phyloP scores from a whole-genome alignment of 1,140 invertebrate genomes.

The Cotesia glomerata region DNA sequence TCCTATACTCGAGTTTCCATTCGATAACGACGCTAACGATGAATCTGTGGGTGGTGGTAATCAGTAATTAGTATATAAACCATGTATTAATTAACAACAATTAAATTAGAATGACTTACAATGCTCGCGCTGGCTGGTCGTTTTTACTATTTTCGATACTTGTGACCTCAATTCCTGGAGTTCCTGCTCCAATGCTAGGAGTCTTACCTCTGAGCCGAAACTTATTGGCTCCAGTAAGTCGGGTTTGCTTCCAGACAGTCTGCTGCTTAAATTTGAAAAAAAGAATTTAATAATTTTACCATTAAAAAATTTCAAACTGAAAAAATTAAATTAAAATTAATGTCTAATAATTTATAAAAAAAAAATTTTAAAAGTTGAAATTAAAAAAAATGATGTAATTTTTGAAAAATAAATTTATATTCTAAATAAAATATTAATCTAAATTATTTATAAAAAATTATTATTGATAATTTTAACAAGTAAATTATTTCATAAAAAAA shows the following conservation, averaged over 20 bases:
- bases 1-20: constrained; percentile 37
- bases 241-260: constrained; percentile 55
- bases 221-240: constrained; percentile 60
- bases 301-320: constrained; percentile 18
- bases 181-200: constrained; percentile 59
- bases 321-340: constrained; percentile 2
- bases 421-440: too few relatives aligned
- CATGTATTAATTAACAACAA: not conserved
- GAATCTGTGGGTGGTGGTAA: constrained; percentile 30
- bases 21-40: constrained; percentile 44
- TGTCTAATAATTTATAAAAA: not conserved
- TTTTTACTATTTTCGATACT: constrained; percentile 59
- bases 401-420: too few relatives aligned
- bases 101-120: constrained; percentile 37
- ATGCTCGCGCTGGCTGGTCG: constrained; percentile 43
- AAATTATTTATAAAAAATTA: too few relatives aligned
- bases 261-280: constrained; percentile 35
- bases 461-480: constrained; percentile 1
- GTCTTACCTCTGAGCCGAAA: constrained; percentile 60
- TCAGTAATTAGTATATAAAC: not conserved
- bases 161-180: constrained; percentile 59
- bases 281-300: too few relatives aligned
- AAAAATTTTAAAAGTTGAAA: too few relatives aligned
- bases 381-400: too few relatives aligned
- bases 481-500: not conserved